These are phyloP conservation scores for Oreotrochilus melanogaster DNA, from an alignment of 2,113 vertebrate genomes.

Conservation along the genomic window DNA sequence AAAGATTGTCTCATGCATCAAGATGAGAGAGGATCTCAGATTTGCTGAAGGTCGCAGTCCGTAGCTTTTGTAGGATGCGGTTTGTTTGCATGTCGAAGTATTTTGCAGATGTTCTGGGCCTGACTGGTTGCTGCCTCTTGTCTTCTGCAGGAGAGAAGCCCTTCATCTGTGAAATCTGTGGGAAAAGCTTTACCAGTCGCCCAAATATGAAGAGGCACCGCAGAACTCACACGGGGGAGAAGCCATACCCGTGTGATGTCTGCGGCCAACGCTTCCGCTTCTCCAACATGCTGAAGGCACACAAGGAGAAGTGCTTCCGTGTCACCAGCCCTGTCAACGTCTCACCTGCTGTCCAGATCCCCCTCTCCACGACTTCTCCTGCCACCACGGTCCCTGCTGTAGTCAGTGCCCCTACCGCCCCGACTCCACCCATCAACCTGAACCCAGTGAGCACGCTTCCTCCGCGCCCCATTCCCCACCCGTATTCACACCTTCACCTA, in stretches of 20 bases:
- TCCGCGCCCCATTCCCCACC: slow-evolving; percentile 81
- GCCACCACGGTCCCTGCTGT: slow-evolving; percentile 78
- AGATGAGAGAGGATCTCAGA: not conserved
- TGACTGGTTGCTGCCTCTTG: not conserved
- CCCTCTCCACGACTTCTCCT: slow-evolving; percentile 82
- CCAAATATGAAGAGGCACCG: slow-evolving; percentile 98
- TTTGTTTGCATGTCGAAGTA: not conserved
- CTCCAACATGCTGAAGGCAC: slow-evolving; percentile 99
- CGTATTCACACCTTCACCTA: slow-evolving; percentile 89
- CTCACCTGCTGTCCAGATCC: slow-evolving; percentile 79
- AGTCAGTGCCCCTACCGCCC: slow-evolving; percentile 60
- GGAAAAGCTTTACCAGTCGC: slow-evolving; percentile 98
- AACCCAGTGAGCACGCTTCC: slow-evolving; percentile 72
- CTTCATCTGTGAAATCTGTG: slow-evolving; percentile 98
- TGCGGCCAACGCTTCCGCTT: slow-evolving; percentile 97
- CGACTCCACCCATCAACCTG: slow-evolving; percentile 69
- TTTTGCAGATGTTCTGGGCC: not conserved
- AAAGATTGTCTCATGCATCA: not conserved
- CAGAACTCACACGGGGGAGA: slow-evolving; percentile 96
- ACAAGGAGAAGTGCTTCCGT: slow-evolving; percentile 97
- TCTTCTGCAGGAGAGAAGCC: slow-evolving; percentile 92
- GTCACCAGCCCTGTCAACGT: slow-evolving; percentile 92
- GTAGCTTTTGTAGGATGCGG: not conserved
- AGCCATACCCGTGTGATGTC: slow-evolving; percentile 96
- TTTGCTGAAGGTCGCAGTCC: not conserved